Conservation (phyloP, 2,797 vertebrate genomes). For the Rhabdophis nuchalis region DNA sequence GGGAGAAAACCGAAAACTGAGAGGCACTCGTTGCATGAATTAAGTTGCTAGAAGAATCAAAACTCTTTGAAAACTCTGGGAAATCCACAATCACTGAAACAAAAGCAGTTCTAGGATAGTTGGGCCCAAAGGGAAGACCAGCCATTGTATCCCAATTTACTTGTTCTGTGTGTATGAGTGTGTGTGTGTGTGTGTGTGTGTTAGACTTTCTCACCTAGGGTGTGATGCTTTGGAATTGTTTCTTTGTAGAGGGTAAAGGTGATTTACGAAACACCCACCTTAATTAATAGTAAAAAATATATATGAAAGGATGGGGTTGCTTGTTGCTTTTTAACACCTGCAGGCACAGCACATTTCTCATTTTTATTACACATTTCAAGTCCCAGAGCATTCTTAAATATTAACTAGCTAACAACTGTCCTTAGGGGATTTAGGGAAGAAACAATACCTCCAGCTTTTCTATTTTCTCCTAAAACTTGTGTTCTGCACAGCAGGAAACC, state of each 20-base stretch:
- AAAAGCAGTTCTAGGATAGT: not conserved
- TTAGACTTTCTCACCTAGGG: not conserved
- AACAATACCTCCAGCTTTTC: conserved; percentile 49
- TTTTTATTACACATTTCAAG: not conserved
- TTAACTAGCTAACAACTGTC: conserved; percentile 1
- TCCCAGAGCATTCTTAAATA: not conserved
- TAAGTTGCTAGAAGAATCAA: not conserved
- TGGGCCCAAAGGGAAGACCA: not conserved
- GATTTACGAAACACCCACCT: not conserved
- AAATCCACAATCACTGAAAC: not conserved
- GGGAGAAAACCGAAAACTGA: not conserved
- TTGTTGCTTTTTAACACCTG: not conserved
- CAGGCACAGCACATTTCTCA: not conserved
- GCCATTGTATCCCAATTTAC: not conserved
- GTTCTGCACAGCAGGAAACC: conserved; percentile 66
- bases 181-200: not conserved
- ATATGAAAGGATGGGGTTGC: conserved; percentile 11
- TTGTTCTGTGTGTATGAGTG: not conserved
- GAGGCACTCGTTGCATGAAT: not conserved
- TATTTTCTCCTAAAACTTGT: conserved; percentile 46
- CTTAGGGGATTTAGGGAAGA: conserved; percentile 42
- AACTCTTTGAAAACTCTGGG: accelerated
- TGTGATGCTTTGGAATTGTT: accelerated
- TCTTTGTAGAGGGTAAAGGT: not conserved
- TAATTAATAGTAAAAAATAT: conserved; percentile 35